These are phyloP conservation scores for Lycodopsis pacificus DNA, from an alignment of 2,797 vertebrate species.

Conservation along the genomic window DNA sequence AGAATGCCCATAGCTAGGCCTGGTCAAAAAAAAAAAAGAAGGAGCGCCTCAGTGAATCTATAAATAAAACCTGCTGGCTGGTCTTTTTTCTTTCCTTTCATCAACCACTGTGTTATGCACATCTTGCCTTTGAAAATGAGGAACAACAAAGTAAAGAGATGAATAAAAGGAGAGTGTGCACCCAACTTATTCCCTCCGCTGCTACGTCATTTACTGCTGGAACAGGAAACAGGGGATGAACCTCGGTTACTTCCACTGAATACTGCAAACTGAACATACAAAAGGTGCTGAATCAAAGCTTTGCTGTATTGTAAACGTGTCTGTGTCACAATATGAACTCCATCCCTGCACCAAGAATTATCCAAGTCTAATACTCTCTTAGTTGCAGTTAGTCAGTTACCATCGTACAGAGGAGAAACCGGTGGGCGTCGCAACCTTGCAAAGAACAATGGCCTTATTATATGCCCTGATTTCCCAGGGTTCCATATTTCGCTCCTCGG, in stretches of 20 bases:
- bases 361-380: constrained; percentile 39
- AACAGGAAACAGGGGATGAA: constrained; percentile 62
- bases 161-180: constrained; percentile 63
- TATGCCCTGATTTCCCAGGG: constrained; percentile 56
- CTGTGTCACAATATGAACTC: constrained; percentile 42
- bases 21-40: constrained; percentile 68
- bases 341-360: constrained; percentile 25
- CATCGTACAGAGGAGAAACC: constrained; percentile 3
- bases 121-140: constrained; percentile 73
- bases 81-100: constrained; percentile 78
- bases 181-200: constrained; percentile 60
- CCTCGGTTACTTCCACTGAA: constrained; percentile 48
- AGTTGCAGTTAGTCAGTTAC: constrained; percentile 52
- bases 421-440: not conserved
- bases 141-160: constrained; percentile 69
- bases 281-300: constrained; percentile 61
- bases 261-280: constrained; percentile 56
- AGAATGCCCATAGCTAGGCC: constrained; percentile 75
- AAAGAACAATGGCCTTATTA: constrained; percentile 56
- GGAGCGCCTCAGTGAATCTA: constrained; percentile 71
- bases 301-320: constrained; percentile 40
- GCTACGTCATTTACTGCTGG: constrained; percentile 75
- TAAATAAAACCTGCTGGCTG: constrained; percentile 85
- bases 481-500: constrained; percentile 44
- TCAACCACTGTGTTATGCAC: constrained; percentile 71